Evolutionary conservation across 2,797 vertebrate species (phyloP).

Genomic region (Myotis myotis): DNA sequence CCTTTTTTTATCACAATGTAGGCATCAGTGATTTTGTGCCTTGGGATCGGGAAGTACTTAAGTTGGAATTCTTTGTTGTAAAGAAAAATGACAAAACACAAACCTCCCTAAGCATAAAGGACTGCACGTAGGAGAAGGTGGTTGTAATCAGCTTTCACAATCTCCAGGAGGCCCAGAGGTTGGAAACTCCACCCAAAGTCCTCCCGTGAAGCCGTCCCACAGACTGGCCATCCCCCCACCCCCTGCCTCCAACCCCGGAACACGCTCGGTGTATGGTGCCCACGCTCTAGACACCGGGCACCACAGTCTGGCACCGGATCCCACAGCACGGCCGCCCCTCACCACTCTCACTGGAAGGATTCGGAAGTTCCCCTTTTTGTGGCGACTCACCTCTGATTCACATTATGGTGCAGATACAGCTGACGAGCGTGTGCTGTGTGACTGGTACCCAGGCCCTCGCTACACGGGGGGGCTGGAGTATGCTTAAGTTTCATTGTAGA

Average conservation of each 20-base stretch:
- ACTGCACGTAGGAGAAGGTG: not conserved
- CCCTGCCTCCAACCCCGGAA: rapidly evolving
- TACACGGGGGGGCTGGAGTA: not conserved
- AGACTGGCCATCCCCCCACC: too few species aligned
- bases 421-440: not conserved
- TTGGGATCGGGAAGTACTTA: not conserved
- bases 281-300: too few species aligned
- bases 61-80: not conserved
- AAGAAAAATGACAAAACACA: not conserved
- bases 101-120: not conserved
- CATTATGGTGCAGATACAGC: rapidly evolving
- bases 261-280: too few species aligned
- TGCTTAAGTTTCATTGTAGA: not conserved
- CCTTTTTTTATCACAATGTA: not conserved
- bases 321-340: rapidly evolving
- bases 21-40: not conserved
- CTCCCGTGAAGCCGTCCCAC: not conserved
- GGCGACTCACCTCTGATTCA: not conserved
- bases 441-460: not conserved
- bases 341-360: not conserved
- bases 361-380: not conserved
- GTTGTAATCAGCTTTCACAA: not conserved
- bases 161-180: not conserved
- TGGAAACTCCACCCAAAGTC: not conserved
- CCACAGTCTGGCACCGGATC: not conserved